Evolutionary conservation across 2,113 vertebrate species (phyloP).

Genomic region (Electrona antarctica): DNA sequence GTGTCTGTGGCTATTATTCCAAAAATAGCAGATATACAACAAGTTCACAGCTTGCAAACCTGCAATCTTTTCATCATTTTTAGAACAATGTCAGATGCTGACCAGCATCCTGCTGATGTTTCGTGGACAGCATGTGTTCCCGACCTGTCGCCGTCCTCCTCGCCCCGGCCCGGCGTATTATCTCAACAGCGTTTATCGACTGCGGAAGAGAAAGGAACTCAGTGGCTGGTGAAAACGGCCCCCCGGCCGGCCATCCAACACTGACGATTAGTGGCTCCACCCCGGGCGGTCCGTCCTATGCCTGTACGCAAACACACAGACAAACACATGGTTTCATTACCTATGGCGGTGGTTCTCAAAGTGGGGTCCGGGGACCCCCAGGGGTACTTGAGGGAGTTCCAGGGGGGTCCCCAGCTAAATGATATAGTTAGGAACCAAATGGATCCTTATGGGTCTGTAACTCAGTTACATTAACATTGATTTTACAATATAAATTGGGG

Average conservation of each 20-base stretch:
- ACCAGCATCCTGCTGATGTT: constrained; percentile 31
- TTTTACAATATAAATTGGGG: too few species aligned
- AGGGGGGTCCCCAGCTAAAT: too few species aligned
- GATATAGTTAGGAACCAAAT: too few species aligned
- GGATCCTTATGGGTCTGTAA: too few species aligned
- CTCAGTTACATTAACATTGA: too few species aligned
- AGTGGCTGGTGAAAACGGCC: constrained; percentile 66
- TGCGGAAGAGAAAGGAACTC: constrained; percentile 70
- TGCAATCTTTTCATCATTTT: not conserved
- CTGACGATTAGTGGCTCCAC: constrained; percentile 80
- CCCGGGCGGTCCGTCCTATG: constrained; percentile 75
- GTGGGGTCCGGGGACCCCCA: too few species aligned
- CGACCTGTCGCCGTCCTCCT: constrained; percentile 66
- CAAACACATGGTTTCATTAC: constrained; percentile 89
- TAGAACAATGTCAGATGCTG: constrained; percentile 54
- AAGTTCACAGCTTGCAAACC: too few species aligned
- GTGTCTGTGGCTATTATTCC: too few species aligned
- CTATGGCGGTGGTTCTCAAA: too few species aligned
- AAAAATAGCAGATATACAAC: too few species aligned
- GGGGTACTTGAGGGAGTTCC: too few species aligned
- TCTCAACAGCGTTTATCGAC: constrained; percentile 78
- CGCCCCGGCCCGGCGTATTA: too few species aligned
- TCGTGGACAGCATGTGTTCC: constrained; percentile 67
- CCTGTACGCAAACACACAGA: constrained; percentile 81
- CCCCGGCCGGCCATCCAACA: constrained; percentile 69